Base-by-base conservation (phyloP, 2,888 invertebrate species). In the Hydroisotoma schaefferi region DNA sequence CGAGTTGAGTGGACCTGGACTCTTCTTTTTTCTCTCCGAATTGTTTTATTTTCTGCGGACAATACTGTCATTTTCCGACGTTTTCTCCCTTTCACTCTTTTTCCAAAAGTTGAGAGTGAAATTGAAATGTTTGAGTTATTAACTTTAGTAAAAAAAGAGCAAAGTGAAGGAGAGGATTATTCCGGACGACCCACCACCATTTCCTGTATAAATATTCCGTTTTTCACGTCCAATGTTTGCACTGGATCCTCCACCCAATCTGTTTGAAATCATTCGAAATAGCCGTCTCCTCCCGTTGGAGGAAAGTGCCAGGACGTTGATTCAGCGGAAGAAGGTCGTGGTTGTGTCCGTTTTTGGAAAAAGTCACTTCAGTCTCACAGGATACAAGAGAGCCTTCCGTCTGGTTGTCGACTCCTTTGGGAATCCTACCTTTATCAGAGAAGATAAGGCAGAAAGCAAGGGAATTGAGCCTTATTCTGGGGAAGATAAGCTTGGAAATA, bases 281-380 rank as follows among this genome's bases (percentile, higher is more conserved):
- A 53, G 29, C 26, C 3, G 2, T 27, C 5, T 26, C 5, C 26
- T 53, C 18, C 25, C 38, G 38, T 18, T 18, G 12, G 37, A 52
- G 40, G 40, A 40, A 20, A 40, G n/a, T 18, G 40, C 15, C 5
- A 5, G n/a, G 40, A 40, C 20, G 15, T 15, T 40, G 4, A 15
- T 12, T 18, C 28, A 52, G 18, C 22, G 37, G 3, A 22, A 40
- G 5, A 22, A 22, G 4, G 83, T 87, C 33, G 82, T 87, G 6
- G 81, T 87, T 2, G 83, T 88, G 10, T 86, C 87, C 10, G 79
- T 88, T 23, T 83, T 88, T 72, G 88, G 87, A 20, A 57, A 59
- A 1, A 61, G 59, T 25, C 33, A 59, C 38, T 61, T 62, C 38
- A 58, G 57, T 23, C 44, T 56, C 22, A 38, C 55, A 8, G 52